Percentiles rank a stretch among this genome's conserved stretches.
These are phyloP conservation scores for Laspeyria flexula DNA, from an alignment of 2,888 invertebrate species.

Conservation along the genomic window DNA sequence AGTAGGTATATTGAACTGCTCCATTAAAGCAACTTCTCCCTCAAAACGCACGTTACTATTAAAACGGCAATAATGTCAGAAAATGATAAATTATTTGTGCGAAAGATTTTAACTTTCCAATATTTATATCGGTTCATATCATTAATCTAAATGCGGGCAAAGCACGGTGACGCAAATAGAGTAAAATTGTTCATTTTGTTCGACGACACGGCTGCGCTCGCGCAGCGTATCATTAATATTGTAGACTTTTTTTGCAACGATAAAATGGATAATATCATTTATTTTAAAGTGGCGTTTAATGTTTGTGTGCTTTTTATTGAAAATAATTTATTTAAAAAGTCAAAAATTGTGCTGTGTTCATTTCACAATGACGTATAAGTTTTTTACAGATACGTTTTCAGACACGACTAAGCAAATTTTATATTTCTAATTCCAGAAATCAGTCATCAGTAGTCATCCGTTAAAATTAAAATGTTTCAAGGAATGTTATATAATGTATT, in stretches of 20 bases:
- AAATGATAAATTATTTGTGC: conserved; percentile 32
- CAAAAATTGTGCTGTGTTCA: no score
- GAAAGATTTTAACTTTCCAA: conserved; percentile 22
- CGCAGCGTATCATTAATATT: conserved; percentile 56
- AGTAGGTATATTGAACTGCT: no score
- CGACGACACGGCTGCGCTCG: conserved; percentile 42
- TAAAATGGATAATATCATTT: conserved; percentile 12
- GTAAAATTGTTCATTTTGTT: conserved; percentile 46
- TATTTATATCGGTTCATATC: conserved; percentile 46
- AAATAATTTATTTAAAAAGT: no score
- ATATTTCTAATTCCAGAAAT: no score
- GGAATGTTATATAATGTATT: no score
- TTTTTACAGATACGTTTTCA: no score
- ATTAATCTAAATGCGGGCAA: conserved; percentile 66
- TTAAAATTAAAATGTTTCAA: no score
- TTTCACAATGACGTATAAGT: no score
- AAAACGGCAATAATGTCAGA: conserved; percentile 22
- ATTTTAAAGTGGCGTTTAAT: neutral
- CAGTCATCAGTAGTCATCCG: no score
- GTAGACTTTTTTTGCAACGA: conserved; percentile 25
- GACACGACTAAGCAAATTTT: no score
- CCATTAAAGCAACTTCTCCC: neutral
- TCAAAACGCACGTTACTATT: neutral
- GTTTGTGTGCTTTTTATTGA: no score
- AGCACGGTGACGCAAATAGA: conserved; percentile 61